Percentiles rank a stretch among this genome's conserved stretches.
These are phyloP conservation scores for Acrossocheilus wenchowensis DNA, from an alignment of 2,797 vertebrate genomes.

Conservation along the genomic window DNA sequence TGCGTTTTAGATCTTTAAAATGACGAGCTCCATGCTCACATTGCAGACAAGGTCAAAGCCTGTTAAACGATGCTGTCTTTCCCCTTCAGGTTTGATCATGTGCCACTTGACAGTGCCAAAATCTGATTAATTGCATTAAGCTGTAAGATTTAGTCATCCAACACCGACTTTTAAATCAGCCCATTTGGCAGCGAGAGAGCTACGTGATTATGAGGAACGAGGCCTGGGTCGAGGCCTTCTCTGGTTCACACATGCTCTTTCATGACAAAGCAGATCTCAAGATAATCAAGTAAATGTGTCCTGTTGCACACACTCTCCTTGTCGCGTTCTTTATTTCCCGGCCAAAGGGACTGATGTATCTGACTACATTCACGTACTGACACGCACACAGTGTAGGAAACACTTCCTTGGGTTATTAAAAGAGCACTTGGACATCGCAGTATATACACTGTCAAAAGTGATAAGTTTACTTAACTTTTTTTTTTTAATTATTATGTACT, in stretches of 20 bases:
- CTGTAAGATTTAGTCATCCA: not conserved
- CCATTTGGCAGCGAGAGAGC: not conserved
- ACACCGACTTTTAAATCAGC: not conserved
- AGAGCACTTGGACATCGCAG: not conserved
- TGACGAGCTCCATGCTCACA: not conserved
- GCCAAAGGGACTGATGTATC: not conserved
- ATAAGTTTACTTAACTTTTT: too few species aligned
- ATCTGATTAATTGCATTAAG: not conserved
- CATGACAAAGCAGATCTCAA: slow-evolving; percentile 53
- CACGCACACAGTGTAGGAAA: not conserved
- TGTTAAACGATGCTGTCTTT: not conserved
- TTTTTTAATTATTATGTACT: too few species aligned
- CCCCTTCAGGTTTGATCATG: not conserved
- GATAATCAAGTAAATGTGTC: slow-evolving; percentile 45
- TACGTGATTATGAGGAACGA: not conserved
- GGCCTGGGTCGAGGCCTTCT: slow-evolving; percentile 5
- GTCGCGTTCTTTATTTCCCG: not conserved
- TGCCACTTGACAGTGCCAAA: not conserved
- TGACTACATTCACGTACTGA: not conserved
- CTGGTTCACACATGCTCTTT: slow-evolving; percentile 22
- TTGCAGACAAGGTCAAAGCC: slow-evolving; percentile 3
- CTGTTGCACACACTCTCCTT: slow-evolving; percentile 15
- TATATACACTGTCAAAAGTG: too few species aligned
- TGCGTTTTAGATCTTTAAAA: slow-evolving; percentile 23
- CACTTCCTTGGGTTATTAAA: not conserved